Conservation (phyloP, 2,888 invertebrate genomes). For the Eristalis tenax region DNA sequence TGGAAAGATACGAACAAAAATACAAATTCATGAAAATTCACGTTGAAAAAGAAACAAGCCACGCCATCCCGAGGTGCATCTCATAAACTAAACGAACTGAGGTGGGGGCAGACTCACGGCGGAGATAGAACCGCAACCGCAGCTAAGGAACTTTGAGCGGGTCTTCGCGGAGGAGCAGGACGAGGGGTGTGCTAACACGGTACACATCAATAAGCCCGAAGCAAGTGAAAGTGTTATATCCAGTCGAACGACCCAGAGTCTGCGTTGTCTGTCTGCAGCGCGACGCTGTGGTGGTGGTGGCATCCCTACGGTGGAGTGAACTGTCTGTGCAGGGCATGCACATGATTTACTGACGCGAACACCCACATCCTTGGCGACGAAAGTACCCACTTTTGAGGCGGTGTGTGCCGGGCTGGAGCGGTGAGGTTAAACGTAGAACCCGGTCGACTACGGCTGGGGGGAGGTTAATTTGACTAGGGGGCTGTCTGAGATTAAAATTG, state of each 20-base stretch:
- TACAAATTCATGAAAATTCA: slow-evolving; percentile 28
- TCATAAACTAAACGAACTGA: not conserved
- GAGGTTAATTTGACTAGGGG: slow-evolving; percentile 58
- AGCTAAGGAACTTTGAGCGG: slow-evolving; percentile 1
- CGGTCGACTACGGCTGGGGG: not conserved
- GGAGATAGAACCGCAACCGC: not conserved
- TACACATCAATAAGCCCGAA: slow-evolving; percentile 49
- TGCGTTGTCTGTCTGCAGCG: slow-evolving; percentile 43
- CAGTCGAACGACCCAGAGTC: slow-evolving; percentile 66
- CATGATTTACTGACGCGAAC: slow-evolving; percentile 61
- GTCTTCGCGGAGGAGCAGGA: not conserved
- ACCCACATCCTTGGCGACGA: slow-evolving; percentile 31
- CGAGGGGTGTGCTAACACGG: slow-evolving; percentile 29
- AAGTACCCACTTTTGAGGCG: not conserved
- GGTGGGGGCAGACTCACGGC: not conserved
- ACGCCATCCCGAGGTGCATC: slow-evolving; percentile 7
- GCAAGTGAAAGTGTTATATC: slow-evolving; percentile 71
- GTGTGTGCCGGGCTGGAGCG: not conserved
- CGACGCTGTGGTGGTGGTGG: not conserved
- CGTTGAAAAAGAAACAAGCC: slow-evolving; percentile 5
- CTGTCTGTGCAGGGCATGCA: slow-evolving; percentile 57
- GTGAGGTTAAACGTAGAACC: slow-evolving; percentile 9
- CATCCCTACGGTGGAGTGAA: slow-evolving; percentile 57
- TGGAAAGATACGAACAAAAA: slow-evolving; percentile 78
- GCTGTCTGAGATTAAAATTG: slow-evolving; percentile 75